Conservation (phyloP, 2,888 invertebrate species). For the Meliscaeva auricollis region DNA sequence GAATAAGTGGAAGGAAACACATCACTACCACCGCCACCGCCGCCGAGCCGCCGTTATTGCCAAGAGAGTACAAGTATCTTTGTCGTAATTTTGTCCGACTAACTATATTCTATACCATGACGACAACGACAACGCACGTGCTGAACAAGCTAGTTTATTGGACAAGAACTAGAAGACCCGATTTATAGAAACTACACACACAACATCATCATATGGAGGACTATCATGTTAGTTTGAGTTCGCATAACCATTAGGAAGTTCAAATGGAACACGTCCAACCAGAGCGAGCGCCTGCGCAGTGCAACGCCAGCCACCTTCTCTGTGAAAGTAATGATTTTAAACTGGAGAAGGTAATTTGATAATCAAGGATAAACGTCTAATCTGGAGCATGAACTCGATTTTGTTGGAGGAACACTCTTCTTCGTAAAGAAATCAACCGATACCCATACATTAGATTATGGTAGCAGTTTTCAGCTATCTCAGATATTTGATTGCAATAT, state of each 20-base stretch:
- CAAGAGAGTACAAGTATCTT: conserved; percentile 10
- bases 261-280: conserved; percentile 58
- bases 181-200: conserved; percentile 21
- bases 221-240: neutral
- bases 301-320: conserved; percentile 58
- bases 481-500: conserved; percentile 30
- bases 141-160: conserved; percentile 34
- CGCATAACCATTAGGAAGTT: conserved; percentile 59
- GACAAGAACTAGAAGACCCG: conserved; percentile 19
- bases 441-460: neutral
- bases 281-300: neutral
- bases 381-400: conserved; percentile 67
- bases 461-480: conserved; percentile 33
- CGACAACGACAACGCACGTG: conserved; percentile 42
- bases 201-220: neutral
- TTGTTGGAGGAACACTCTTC: neutral
- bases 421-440: neutral
- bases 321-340: conserved; percentile 50
- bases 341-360: conserved; percentile 63
- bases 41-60: no score
- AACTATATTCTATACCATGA: neutral
- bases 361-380: conserved; percentile 61
- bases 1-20: conserved; percentile 22
- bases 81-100: conserved; percentile 28
- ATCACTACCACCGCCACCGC: neutral